Percentiles rank a stretch among this genome's conserved stretches.
Conservation (phyloP, 2,888 invertebrate genomes). For the Melinopterus prodromus region DNA sequence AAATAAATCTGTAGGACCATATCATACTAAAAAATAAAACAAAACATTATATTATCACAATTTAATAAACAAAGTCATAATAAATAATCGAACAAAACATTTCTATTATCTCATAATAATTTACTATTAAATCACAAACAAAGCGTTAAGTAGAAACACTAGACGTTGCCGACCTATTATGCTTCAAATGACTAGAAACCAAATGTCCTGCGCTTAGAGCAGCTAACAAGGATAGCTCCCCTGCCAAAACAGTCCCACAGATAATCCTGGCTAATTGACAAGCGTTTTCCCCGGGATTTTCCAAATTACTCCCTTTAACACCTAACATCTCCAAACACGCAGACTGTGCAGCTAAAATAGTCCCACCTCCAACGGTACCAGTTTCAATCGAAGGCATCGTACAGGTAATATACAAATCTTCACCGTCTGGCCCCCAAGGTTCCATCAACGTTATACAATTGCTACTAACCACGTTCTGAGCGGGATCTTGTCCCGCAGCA, state of each 20-base stretch:
- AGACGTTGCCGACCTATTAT: constrained; percentile 67
- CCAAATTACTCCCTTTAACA: constrained; percentile 76
- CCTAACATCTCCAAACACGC: constrained; percentile 91
- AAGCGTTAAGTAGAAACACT: constrained; percentile 16
- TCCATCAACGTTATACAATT: constrained; percentile 98
- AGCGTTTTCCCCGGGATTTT: constrained; percentile 88
- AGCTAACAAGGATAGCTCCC: constrained; percentile 96
- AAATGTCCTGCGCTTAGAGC: constrained; percentile 95
- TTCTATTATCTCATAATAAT: background rate
- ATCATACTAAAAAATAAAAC: constrained; percentile 8
- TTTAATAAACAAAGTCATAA: constrained; percentile 12
- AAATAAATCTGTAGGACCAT: background rate
- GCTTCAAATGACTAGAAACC: constrained; percentile 94
- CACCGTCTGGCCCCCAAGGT: constrained; percentile 75
- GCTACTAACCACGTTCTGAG: constrained; percentile 95
- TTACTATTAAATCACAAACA: constrained; percentile 10
- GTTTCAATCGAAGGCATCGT: constrained; percentile 98
- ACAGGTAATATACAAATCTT: constrained; percentile 92
- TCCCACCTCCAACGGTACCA: constrained; percentile 92
- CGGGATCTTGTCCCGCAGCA: constrained; percentile 99
- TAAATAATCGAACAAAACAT: constrained; percentile 5
- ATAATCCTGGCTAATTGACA: constrained; percentile 87
- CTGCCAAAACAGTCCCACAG: constrained; percentile 95
- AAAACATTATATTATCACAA: background rate
- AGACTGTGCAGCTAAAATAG: constrained; percentile 88